These are phyloP conservation scores for Pachyramphus minor DNA, from an alignment of 2,113 vertebrate species.

Conservation along the genomic window DNA sequence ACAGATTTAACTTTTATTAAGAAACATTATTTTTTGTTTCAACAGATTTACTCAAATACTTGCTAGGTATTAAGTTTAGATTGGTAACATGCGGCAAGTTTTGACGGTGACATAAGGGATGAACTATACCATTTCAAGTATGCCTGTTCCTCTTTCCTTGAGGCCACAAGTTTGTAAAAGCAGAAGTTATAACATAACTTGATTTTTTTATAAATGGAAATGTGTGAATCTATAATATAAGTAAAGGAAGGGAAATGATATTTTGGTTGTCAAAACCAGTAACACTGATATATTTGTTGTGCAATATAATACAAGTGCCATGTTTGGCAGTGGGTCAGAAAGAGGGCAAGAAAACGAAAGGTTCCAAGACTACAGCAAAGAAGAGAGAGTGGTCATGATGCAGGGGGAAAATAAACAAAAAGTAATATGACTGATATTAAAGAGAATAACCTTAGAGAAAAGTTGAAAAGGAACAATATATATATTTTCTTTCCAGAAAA, in stretches of 20 bases:
- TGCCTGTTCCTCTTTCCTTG: not conserved
- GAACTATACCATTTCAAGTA: not conserved
- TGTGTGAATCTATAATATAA: not conserved
- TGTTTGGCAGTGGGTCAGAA: not conserved
- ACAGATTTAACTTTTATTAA: not conserved
- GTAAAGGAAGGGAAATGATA: not conserved
- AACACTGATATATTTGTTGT: not conserved
- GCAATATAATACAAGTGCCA: not conserved
- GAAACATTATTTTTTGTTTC: not conserved
- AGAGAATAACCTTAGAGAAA: not conserved
- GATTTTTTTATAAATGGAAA: not conserved
- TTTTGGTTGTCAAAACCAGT: not conserved
- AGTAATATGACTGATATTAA: not conserved
- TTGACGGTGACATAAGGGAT: not conserved
- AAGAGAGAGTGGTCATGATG: not conserved
- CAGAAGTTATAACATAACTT: not conserved
- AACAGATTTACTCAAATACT: not conserved
- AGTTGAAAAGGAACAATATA: not conserved
- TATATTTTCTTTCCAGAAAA: not conserved
- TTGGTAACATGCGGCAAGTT: not conserved
- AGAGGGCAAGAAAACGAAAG: not conserved
- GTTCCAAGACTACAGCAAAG: not conserved
- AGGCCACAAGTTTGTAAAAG: not conserved
- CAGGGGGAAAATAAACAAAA: not conserved
- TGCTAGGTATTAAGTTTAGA: not conserved